These are phyloP conservation scores for Drymonia ruficornis DNA, from an alignment of 2,888 invertebrate genomes.

Conservation along the genomic window DNA sequence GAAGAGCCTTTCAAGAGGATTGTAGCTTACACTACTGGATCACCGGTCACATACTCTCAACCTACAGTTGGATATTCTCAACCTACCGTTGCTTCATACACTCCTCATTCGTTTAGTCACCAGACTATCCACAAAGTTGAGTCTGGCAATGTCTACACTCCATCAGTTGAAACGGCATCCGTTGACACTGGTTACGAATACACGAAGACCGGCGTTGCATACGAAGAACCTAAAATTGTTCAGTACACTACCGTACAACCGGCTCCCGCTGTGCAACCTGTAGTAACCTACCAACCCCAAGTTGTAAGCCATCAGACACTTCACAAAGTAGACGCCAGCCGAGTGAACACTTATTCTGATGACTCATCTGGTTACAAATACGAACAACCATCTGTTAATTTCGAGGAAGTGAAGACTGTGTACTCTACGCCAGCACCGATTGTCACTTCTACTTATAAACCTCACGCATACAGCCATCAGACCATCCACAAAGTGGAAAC, in stretches of 20 bases:
- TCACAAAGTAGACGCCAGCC: slow-evolving; percentile 62
- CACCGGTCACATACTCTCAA: slow-evolving; percentile 52
- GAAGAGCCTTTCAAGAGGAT: slow-evolving; percentile 73
- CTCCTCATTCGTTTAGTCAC: slow-evolving; percentile 65
- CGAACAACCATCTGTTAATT: slow-evolving; percentile 52
- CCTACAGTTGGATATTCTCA: slow-evolving; percentile 61
- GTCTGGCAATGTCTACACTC: slow-evolving; percentile 43
- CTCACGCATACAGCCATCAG: slow-evolving; percentile 58
- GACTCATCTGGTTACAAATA: slow-evolving; percentile 55
- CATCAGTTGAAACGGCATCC: slow-evolving; percentile 38
- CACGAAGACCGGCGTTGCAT: slow-evolving; percentile 36
- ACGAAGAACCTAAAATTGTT: slow-evolving; percentile 48
- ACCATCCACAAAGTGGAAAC: slow-evolving; percentile 61
- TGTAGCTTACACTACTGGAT: slow-evolving; percentile 74
- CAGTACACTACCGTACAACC: slow-evolving; percentile 60
- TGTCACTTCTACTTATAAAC: slow-evolving; percentile 52
- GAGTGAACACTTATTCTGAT: slow-evolving; percentile 53
- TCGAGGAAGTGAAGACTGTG: slow-evolving; percentile 56
- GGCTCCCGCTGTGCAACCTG: slow-evolving; percentile 46
- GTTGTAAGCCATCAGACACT: slow-evolving; percentile 60
- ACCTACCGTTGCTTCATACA: slow-evolving; percentile 55
- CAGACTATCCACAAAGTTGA: slow-evolving; percentile 65
- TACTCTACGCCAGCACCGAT: slow-evolving; percentile 60
- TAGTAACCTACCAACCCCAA: slow-evolving; percentile 64
- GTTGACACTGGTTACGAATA: slow-evolving; percentile 41